phyloP scores from a whole-genome alignment of 2,888 invertebrate genomes.

The Congeria kusceri region DNA sequence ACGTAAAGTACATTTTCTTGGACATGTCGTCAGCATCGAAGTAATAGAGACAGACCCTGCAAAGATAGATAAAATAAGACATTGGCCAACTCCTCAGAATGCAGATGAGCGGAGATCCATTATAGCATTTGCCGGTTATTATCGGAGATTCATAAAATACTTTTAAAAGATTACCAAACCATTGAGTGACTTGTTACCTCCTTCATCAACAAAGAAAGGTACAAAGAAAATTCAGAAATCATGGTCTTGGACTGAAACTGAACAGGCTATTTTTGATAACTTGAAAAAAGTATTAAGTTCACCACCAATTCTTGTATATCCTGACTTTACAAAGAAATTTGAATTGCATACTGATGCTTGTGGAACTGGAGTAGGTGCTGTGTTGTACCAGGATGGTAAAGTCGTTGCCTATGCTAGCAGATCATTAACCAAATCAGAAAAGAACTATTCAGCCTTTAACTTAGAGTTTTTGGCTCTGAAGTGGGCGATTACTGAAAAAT shows the following conservation, averaged over 20 bases:
- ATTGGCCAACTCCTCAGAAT: not conserved
- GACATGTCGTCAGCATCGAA: not conserved
- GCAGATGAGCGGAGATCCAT: not conserved
- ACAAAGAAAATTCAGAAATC: not conserved
- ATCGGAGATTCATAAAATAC: not conserved
- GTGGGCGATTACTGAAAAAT: not conserved
- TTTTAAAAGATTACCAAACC: conserved; percentile 6
- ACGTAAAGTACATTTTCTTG: not conserved
- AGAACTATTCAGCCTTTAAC: not conserved
- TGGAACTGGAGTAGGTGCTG: no score
- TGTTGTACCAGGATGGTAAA: no score
- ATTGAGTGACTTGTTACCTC: not conserved
- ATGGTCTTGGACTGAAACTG: not conserved
- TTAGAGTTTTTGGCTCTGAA: not conserved
- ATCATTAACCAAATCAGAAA: no score
- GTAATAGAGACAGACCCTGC: not conserved
- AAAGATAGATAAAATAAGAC: no score
- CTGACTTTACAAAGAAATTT: not conserved
- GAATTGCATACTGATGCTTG: not conserved
- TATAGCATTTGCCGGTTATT: not conserved
- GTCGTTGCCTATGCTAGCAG: no score
- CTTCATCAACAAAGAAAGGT: not conserved
- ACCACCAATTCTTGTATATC: not conserved
- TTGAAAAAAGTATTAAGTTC: no score
- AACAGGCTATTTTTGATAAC: not conserved